Percentiles rank a stretch among this genome's conserved stretches.
These are phyloP conservation scores for Oxytorus armatus DNA, from an alignment of 2,888 invertebrate genomes.

Conservation along the genomic window DNA sequence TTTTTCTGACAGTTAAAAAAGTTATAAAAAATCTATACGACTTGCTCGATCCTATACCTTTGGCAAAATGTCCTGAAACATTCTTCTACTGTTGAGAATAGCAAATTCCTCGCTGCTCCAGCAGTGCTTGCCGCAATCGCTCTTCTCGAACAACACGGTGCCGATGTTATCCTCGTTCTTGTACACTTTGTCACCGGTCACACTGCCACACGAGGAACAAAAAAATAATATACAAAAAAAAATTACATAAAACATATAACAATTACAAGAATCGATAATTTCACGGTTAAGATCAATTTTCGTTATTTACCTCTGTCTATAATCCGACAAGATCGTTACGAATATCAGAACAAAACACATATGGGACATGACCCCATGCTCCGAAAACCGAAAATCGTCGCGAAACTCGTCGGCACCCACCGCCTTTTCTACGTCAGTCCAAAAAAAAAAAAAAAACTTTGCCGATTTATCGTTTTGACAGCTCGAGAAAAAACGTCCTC, in stretches of 20 bases:
- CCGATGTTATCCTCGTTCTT: slow-evolving; percentile 75
- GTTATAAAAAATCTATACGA: background rate
- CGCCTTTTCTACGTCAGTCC: slow-evolving; percentile 20
- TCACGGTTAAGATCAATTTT: background rate
- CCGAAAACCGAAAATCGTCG: slow-evolving; percentile 55
- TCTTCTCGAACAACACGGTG: slow-evolving; percentile 80
- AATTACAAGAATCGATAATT: background rate
- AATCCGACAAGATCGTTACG: slow-evolving; percentile 58
- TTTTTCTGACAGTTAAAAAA: background rate
- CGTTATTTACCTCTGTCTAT: slow-evolving; percentile 43
- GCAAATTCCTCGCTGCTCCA: slow-evolving; percentile 80
- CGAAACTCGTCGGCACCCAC: slow-evolving; percentile 7
- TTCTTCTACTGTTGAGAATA: slow-evolving; percentile 77
- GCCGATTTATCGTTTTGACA: slow-evolving; percentile 59
- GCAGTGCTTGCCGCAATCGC: slow-evolving; percentile 75
- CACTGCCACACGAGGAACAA: slow-evolving; percentile 55
- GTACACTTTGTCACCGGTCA: slow-evolving; percentile 66
- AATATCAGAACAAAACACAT: slow-evolving; percentile 71
- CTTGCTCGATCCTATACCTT: slow-evolving; percentile 74
- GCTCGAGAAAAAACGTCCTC: slow-evolving; percentile 26
- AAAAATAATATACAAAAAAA: background rate
- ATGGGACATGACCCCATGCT: slow-evolving; percentile 74
- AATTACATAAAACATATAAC: background rate
- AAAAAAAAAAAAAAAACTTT: slow-evolving; percentile 26
- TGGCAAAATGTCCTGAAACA: slow-evolving; percentile 81